Conservation (phyloP, 2,888 invertebrate genomes). For the Idaea dimidiata region DNA sequence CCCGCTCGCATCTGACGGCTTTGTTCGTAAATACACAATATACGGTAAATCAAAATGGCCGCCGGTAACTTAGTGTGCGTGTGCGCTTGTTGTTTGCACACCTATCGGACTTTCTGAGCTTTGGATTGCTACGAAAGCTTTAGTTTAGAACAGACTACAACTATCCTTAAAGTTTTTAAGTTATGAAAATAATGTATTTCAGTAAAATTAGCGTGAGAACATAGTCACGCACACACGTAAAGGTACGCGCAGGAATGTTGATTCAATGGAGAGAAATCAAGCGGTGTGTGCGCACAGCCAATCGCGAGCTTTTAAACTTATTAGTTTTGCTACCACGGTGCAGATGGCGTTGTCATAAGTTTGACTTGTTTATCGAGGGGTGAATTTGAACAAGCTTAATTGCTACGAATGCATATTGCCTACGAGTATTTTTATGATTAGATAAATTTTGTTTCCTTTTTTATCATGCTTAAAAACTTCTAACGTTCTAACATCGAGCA, state of each 20-base stretch:
- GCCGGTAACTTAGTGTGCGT: conserved; percentile 66
- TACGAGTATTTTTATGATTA: no score
- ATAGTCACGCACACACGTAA: conserved; percentile 64
- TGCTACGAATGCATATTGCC: background rate
- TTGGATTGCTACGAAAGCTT: conserved; percentile 20
- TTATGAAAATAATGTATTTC: conserved; percentile 42
- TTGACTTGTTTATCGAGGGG: conserved; percentile 36
- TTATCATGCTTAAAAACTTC: background rate
- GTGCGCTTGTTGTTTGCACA: conserved; percentile 55
- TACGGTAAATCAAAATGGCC: conserved; percentile 81
- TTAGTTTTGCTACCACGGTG: conserved; percentile 43
- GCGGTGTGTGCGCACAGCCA: conserved; percentile 64
- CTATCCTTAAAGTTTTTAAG: conserved; percentile 45
- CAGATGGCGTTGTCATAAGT: conserved; percentile 60
- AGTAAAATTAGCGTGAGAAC: conserved; percentile 63
- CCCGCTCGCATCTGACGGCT: conserved; percentile 80
- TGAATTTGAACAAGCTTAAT: conserved; percentile 28
- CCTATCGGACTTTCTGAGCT: conserved; percentile 38
- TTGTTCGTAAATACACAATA: conserved; percentile 79
- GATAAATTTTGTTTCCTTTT: background rate
- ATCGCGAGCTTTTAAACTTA: conserved; percentile 67
- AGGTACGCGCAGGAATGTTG: conserved; percentile 78
- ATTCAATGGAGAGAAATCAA: conserved; percentile 80
- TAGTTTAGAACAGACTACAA: conserved; percentile 29
- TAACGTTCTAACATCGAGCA: no score